Evolutionary conservation across 2,113 vertebrate species (phyloP).

Genomic region (Hucho hucho): DNA sequence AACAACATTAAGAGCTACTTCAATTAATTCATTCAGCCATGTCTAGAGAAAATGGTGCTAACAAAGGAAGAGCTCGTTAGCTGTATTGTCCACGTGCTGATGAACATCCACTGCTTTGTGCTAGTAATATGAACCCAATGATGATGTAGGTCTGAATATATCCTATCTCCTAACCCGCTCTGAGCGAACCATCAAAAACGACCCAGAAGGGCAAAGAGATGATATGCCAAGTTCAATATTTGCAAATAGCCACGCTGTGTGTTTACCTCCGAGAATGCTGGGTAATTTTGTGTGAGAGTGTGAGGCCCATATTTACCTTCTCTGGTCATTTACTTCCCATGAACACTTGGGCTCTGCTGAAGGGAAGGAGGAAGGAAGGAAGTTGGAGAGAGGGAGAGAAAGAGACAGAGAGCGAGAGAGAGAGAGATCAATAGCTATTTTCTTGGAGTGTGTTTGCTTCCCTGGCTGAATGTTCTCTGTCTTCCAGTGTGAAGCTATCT

Average conservation of each 20-base stretch:
- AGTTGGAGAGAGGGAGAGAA: not conserved
- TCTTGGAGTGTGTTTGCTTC: constrained; percentile 19
- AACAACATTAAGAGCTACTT: constrained; percentile 1
- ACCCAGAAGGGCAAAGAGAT: constrained; percentile 1
- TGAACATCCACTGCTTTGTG: not conserved
- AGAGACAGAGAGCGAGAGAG: not conserved
- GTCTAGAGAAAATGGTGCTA: not conserved
- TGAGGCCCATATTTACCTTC: constrained; percentile 14
- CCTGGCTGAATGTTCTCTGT: constrained; percentile 26
- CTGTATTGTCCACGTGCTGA: not conserved
- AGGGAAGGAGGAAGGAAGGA: not conserved
- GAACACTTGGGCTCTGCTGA: constrained; percentile 22
- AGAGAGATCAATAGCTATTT: constrained; percentile 20
- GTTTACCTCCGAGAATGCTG: constrained; percentile 3
- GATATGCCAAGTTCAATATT: constrained; percentile 12
- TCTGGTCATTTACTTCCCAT: constrained; percentile 29
- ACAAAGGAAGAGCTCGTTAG: not conserved
- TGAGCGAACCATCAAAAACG: not conserved
- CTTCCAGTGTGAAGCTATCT: constrained; percentile 8
- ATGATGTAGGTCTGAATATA: not conserved
- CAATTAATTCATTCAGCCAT: not conserved
- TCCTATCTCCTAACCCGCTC: too few relatives aligned
- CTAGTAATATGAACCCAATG: too few relatives aligned
- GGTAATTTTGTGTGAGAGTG: constrained; percentile 19
- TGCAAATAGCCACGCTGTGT: constrained; percentile 7